Evolutionary conservation across 2,888 invertebrate genomes (phyloP), one percentile per base, ranked within the genome.

Genomic region (Catocala sponsa): DNA sequence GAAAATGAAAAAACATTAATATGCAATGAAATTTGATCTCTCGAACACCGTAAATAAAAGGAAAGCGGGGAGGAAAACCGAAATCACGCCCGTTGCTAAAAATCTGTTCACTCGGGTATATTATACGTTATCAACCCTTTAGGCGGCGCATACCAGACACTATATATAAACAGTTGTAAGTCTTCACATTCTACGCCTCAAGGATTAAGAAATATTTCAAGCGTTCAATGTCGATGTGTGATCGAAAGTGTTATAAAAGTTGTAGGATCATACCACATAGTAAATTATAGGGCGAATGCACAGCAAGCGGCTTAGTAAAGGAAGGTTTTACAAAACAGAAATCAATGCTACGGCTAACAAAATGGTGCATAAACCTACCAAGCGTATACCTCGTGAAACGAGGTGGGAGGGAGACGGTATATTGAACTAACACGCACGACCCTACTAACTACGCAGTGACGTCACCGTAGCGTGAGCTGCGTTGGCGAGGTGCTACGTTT

Each of bases 1-100:
- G 75, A 84, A 78, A 83, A 79, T 70, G 70, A 71, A 64, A 62
- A 25, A 50, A 47, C 65, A 73, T 75, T 75, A 72, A 61, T 70
- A 67, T 60, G 63, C 48, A 63, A 57, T 35, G 55, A 55, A 53
- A 55, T 60, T 59, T 58, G 12, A 62, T 53, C 35, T n/a, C 12
- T 11, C 13, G 15, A 15, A 38, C n/a, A 33, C 4, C 0, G 11
- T 10, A 35, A 43, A 13, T 49, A n/a, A 44, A 44, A 33, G 13
- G 10, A 49, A 13, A 15, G 49, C 33, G 7, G 35, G 13, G n/a
- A 50, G 7, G 25, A 15, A 42, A 52, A 42, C 42, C 15, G 11
- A 25, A 51, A 6, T 51, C n/a, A n/a, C 25, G 15, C 32, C 12
- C 9, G 5, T n/a, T 35, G 35, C 33, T 35, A n/a, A 5, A 13